phyloP scores from a whole-genome alignment of 2,113 vertebrate genomes.

The Apistogramma diplotaenia region DNA sequence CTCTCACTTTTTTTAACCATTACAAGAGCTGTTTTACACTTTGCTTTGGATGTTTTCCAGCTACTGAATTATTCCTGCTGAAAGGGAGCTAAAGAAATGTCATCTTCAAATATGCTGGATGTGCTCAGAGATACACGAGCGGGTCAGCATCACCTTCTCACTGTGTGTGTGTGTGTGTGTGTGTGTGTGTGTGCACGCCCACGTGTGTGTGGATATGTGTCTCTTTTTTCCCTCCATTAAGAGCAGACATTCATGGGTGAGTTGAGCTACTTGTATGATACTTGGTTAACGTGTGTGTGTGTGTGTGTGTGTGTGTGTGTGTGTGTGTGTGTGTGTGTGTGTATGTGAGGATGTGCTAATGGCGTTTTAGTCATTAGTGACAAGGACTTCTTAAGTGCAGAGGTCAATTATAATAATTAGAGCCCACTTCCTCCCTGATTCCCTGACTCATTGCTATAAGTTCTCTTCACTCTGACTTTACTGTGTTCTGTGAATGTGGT shows the following conservation, averaged over 20 bases:
- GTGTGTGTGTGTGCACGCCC: background rate
- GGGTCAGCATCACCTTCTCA: slow-evolving; percentile 14
- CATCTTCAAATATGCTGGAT: slow-evolving; percentile 5
- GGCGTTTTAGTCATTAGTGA: slow-evolving; percentile 36
- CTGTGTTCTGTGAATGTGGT: background rate
- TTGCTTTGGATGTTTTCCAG: slow-evolving; percentile 38
- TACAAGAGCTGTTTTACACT: slow-evolving; percentile 33
- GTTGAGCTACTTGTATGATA: slow-evolving; percentile 58
- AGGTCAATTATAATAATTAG: slow-evolving; percentile 60
- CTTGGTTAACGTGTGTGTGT: slow-evolving; percentile 22
- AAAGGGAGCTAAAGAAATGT: slow-evolving; percentile 18
- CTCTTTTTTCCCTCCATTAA: slow-evolving; percentile 45
- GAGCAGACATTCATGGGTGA: slow-evolving; percentile 39
- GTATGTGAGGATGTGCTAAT: slow-evolving; percentile 21
- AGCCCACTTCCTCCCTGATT: slow-evolving; percentile 24
- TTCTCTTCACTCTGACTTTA: background rate
- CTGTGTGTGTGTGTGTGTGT: background rate
- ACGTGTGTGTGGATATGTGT: slow-evolving; percentile 3
- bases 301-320: slow-evolving; percentile 9
- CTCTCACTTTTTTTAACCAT: slow-evolving; percentile 9
- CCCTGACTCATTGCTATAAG: background rate
- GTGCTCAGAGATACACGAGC: slow-evolving; percentile 9
- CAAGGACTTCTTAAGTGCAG: slow-evolving; percentile 53
- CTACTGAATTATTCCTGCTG: slow-evolving; percentile 20
- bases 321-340: slow-evolving; percentile 2